Evolutionary conservation across 2,888 invertebrate species (phyloP).

Genomic region (Acronicta leporina): DNA sequence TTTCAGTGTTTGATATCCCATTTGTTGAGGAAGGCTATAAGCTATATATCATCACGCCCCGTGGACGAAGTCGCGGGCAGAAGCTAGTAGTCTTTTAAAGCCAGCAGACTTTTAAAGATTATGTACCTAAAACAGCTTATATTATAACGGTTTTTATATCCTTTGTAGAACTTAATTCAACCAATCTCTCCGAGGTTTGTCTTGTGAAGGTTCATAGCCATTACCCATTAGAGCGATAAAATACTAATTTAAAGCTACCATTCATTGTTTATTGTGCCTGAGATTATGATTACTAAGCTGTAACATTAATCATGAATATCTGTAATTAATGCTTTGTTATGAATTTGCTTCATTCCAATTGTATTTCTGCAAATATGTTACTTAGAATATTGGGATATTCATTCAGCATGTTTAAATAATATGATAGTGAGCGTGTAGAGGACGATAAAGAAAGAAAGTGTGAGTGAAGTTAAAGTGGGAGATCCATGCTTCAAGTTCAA

Average conservation of each 20-base stretch:
- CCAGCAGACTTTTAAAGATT: too few relatives aligned
- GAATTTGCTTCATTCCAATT: slow-evolving; percentile 20
- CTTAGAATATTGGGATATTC: background rate
- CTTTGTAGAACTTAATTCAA: background rate
- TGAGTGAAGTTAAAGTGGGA: too few relatives aligned
- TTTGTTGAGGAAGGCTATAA: too few relatives aligned
- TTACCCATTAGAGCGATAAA: slow-evolving; percentile 1
- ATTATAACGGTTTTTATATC: too few relatives aligned
- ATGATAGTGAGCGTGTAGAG: too few relatives aligned
- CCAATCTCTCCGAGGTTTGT: background rate
- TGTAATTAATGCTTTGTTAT: slow-evolving; percentile 33
- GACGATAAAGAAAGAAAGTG: too few relatives aligned
- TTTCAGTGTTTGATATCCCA: too few relatives aligned
- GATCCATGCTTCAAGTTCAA: too few relatives aligned
- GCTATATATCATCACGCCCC: too few relatives aligned
- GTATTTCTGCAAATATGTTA: background rate
- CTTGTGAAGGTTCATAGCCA: background rate
- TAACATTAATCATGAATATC: slow-evolving; percentile 29
- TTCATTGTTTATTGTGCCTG: slow-evolving; percentile 11
- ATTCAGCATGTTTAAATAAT: background rate
- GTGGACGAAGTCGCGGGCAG: too few relatives aligned
- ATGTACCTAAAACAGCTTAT: too few relatives aligned
- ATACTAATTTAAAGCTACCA: slow-evolving; percentile 4
- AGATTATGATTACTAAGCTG: slow-evolving; percentile 25
- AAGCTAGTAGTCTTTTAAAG: too few relatives aligned